Percentiles rank a stretch among this genome's conserved stretches.
phyloP scores from a whole-genome alignment of 2,888 invertebrate species.

The Orchesella flavescens region DNA sequence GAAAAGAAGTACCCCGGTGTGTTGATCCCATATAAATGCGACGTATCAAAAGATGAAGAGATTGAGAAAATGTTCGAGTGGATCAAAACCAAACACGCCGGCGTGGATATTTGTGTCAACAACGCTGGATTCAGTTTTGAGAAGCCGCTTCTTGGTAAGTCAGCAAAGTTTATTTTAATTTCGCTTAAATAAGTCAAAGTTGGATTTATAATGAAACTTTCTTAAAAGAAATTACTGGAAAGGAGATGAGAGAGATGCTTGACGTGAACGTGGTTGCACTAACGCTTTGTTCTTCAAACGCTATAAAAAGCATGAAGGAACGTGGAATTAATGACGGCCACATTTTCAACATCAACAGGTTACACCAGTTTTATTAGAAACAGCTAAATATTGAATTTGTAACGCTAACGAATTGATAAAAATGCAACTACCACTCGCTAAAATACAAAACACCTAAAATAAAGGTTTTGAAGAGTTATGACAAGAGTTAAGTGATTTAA shows the following conservation, averaged over 20 bases:
- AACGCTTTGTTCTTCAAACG: conserved; percentile 44
- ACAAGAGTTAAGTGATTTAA: no score
- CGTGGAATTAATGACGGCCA: conserved; percentile 64
- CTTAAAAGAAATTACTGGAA: conserved; percentile 56
- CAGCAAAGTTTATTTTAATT: neutral
- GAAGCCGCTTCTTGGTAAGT: conserved; percentile 50
- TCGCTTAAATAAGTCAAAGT: neutral
- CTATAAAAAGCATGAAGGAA: conserved; percentile 61
- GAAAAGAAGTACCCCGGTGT: conserved; percentile 61
- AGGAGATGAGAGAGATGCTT: conserved; percentile 65
- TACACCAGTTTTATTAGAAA: no score
- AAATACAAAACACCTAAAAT: no score
- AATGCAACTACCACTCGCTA: no score
- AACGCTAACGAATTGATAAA: no score
- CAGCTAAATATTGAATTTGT: no score
- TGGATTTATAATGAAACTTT: neutral
- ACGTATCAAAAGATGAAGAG: conserved; percentile 63
- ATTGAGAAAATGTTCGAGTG: conserved; percentile 67
- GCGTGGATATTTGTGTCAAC: conserved; percentile 67
- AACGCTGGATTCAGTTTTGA: conserved; percentile 66
- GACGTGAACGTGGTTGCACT: conserved; percentile 63
- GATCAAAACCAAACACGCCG: conserved; percentile 62
- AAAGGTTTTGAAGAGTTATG: no score
- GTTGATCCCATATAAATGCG: conserved; percentile 62
- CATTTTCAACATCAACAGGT: conserved; percentile 66